Conservation (phyloP, 1,140 invertebrate species). For the Carcinoscorpius rotundicauda region DNA sequence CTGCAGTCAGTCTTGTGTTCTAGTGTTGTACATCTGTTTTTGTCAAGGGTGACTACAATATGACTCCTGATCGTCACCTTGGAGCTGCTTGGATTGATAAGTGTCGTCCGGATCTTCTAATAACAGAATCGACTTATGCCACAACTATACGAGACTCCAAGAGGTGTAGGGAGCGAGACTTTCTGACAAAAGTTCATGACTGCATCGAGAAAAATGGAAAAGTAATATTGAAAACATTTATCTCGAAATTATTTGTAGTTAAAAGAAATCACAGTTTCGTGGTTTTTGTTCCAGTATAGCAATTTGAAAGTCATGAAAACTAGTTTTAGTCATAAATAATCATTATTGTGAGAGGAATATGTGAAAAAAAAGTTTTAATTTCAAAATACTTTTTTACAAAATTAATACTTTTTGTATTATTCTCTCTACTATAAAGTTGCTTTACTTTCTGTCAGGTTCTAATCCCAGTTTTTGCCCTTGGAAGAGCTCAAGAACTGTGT, state of each 20-base stretch:
- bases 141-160: conserved; percentile 99
- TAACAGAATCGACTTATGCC: conserved; percentile 98
- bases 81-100: conserved; percentile 99
- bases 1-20: too few relatives aligned
- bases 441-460: conserved; percentile 67
- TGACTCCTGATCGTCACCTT: conserved; percentile 98
- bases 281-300: not conserved
- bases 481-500: conserved; percentile 95
- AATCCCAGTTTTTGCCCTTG: conserved; percentile 98
- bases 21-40: too few relatives aligned
- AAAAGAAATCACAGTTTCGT: not conserved
- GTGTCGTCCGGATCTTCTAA: conserved; percentile 89
- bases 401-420: too few relatives aligned
- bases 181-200: conserved; percentile 85
- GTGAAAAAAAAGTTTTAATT: too few relatives aligned
- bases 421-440: too few relatives aligned
- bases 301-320: not conserved
- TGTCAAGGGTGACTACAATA: conserved; percentile 83
- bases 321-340: too few relatives aligned
- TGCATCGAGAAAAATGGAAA: conserved; percentile 45
- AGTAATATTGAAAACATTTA: conserved; percentile 25
- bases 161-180: conserved; percentile 87
- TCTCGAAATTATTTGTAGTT: not conserved
- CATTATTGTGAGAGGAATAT: too few relatives aligned
- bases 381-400: not conserved